phyloP scores from a whole-genome alignment of 2,888 invertebrate species.

The Cecidostiba fungosa region DNA sequence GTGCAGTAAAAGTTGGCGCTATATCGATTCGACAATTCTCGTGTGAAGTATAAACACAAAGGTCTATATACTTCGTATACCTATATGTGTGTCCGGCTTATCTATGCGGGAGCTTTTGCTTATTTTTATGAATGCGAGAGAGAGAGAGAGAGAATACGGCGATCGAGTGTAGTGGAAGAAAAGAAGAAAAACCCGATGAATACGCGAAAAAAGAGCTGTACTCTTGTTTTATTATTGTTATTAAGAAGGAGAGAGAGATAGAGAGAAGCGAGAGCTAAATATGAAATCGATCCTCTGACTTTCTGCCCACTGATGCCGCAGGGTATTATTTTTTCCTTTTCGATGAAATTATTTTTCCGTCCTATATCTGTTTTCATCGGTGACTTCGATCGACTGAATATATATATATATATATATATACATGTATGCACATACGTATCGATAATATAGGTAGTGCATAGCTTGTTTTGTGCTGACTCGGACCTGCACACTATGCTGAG shows the following conservation, averaged over 20 bases:
- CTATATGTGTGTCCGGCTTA: neutral
- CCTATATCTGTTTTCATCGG: slow-evolving; percentile 14
- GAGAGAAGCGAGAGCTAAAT: neutral
- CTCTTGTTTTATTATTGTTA: neutral
- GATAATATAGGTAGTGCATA: slow-evolving; percentile 2
- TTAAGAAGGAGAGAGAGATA: neutral
- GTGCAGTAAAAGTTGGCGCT: neutral
- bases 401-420: neutral
- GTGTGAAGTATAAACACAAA: neutral
- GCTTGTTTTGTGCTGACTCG: neutral
- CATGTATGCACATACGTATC: neutral
- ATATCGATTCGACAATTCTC: neutral
- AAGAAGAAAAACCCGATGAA: neutral
- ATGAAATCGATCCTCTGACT: slow-evolving; percentile 11
- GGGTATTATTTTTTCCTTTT: neutral
- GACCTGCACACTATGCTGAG: neutral
- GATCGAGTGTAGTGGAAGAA: neutral
- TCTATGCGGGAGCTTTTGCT: neutral
- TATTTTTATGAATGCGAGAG: neutral
- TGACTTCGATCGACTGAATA: neutral
- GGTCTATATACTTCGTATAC: neutral
- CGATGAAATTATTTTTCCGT: slow-evolving; percentile 19
- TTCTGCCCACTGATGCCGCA: neutral
- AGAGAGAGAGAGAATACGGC: neutral
- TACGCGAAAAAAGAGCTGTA: neutral